Percentiles rank a stretch among this genome's conserved stretches.
phyloP scores from a whole-genome alignment of 2,888 invertebrate genomes.

The Amblyjoppa proteus region DNA sequence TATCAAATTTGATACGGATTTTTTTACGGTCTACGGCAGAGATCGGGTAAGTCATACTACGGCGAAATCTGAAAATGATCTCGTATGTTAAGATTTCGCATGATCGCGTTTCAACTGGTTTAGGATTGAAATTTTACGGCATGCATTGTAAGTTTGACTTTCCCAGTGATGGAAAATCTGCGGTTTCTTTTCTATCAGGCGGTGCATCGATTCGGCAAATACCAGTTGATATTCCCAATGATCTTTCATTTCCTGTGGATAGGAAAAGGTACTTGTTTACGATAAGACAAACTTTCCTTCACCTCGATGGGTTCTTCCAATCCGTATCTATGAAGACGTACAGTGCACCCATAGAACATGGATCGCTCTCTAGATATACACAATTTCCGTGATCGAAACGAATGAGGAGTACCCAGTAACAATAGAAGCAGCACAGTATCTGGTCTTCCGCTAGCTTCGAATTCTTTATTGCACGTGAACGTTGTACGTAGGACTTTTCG shows the following conservation, averaged over 20 bases:
- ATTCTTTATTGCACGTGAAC: conserved; percentile 38
- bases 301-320: neutral
- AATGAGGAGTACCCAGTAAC: conserved; percentile 17
- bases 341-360: neutral
- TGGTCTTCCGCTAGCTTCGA: conserved; percentile 55
- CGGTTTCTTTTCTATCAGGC: neutral
- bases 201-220: neutral
- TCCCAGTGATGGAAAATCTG: neutral
- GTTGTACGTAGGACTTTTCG: conserved; percentile 6
- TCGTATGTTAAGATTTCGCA: neutral
- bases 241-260: neutral
- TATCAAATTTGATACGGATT: no score
- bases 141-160: neutral
- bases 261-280: neutral
- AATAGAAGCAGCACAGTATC: conserved; percentile 38
- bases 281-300: neutral
- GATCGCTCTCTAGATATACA: conserved; percentile 3
- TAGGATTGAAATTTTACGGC: neutral
- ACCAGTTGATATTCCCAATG: neutral
- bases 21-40: no score
- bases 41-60: no score
- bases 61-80: neutral
- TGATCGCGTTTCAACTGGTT: neutral
- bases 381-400: conserved; percentile 40
- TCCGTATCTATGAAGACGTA: conserved; percentile 2